Evolutionary conservation across 2,797 vertebrate species (phyloP), one percentile per base, ranked within the genome.

Genomic region (Hapalemur alaotrensis): DNA sequence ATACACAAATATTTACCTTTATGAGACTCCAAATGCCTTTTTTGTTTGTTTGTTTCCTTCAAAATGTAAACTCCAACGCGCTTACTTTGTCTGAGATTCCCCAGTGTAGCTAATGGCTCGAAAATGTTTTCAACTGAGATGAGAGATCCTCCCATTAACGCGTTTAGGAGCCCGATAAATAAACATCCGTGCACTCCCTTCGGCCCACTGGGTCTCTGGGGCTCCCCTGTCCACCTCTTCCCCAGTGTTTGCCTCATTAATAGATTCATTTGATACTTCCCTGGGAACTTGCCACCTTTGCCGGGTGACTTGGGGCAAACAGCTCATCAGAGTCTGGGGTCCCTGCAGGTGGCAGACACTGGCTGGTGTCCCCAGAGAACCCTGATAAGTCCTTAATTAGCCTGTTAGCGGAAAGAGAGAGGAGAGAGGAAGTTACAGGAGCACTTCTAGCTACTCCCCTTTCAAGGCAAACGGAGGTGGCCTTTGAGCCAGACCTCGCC

Each of bases 341-440:
- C 63, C 48, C 98, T 98, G 98, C 95, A 97, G 98, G 98, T 98
- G 98, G 96, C 97, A 57, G 50, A 54, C 28, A 96, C 98, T 94
- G 97, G 98, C 98, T 98, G 96, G 96, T 94, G 97, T 98, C 96
- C 32, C 93, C 70, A 32, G 80, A 99, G 99, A 98, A 98, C 95
- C 93, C 97, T 97, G 98, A 98, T 98, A 98, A 97, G 97, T 98
- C 98, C 99, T 99, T 99, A 99, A 99, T 99, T 99, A 99, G 99
- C 98, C 98, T 98, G 98, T 98, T 98, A 97, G 98, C 98, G 97
- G 98, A 98, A 98, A 98, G 92, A 98, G 97, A 98, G 98, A 98
- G 98, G 92, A 98, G 97, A 98, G 97, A 98, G 98, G 98, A 98
- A 98, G 98, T 97, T 98, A 98, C 86, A 94, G 97, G 98, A 99